These are phyloP conservation scores for Carettochelys insculpta DNA, from an alignment of 2,113 vertebrate species.

Conservation along the genomic window DNA sequence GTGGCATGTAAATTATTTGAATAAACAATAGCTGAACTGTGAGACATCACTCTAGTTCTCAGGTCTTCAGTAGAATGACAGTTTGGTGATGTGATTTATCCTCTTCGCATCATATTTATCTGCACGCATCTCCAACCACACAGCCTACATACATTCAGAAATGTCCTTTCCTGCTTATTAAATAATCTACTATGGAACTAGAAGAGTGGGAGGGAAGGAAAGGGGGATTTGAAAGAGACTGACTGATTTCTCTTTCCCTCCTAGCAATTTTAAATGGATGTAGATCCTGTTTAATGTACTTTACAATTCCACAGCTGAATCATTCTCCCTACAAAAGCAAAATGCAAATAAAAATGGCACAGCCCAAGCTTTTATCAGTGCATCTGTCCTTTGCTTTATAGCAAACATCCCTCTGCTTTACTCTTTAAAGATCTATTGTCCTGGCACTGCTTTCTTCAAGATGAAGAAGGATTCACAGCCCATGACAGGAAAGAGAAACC, in stretches of 20 bases:
- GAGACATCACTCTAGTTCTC: background rate
- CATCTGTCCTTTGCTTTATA: background rate
- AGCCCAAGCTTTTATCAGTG: background rate
- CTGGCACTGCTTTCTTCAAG: background rate
- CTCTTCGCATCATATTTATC: conserved; percentile 4
- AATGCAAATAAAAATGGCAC: background rate
- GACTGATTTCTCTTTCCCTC: background rate
- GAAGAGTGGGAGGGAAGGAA: background rate
- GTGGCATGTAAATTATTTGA: background rate
- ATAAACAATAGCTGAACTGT: background rate
- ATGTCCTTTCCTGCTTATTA: background rate
- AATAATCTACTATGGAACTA: background rate
- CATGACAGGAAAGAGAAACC: background rate
- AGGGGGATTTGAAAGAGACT: background rate
- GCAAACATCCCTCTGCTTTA: background rate
- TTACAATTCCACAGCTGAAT: background rate
- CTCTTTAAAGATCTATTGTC: background rate
- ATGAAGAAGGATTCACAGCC: background rate
- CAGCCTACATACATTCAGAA: background rate
- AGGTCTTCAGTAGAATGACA: background rate
- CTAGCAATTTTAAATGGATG: background rate
- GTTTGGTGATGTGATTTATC: background rate
- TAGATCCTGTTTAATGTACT: background rate
- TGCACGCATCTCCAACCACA: background rate
- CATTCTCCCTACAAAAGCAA: background rate